Base-by-base conservation (phyloP, 1,140 invertebrate species). In the Hetaerina americana region DNA sequence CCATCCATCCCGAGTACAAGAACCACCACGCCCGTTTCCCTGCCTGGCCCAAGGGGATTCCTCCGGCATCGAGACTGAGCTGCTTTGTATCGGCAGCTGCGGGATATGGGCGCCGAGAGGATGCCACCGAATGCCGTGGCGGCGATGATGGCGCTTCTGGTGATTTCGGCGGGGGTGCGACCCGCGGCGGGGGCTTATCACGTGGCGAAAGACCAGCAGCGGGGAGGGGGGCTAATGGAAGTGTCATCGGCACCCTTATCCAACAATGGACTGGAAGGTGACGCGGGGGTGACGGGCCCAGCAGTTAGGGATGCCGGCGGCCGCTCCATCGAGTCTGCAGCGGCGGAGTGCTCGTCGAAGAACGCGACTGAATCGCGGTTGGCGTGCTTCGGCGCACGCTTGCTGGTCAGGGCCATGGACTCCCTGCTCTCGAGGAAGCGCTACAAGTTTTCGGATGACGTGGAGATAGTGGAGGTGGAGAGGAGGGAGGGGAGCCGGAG, bases 361-460 rank as follows among this genome's bases (percentile, higher is more conserved):
- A 57, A 57, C 10, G 40, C 15, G 22, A 57, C 15, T 10, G 40
- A 57, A 1, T 12, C 40, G 2, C 15, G 40, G 10, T 12, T 57
- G 1, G 40, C 40, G 2, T 57, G 40, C 10, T 57, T 57, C 40
- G 40, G 40, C 15, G 40, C 40, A 18, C 40, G 40, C 15, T 18
- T 57, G 40, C 40, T 57, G 40, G 40, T 18, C 15, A 57, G 22
- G 22, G 40, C 40, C 15, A 12, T 57, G 3, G 40, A 57, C 22
- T 18, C 40, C 40, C 10, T 57, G 40, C 22, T 57, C 15, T 57
- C 40, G 3, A 57, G 22, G 40, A 57, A 57, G 40, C 15, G 40
- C 15, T 57, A 57, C 40, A 57, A 85, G 72, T 78, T 90, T 6
- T 79, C 84, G 15, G 85, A 88, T 22, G 89, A 88, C 25, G 83